These are phyloP conservation scores for Phragmatobia fuliginosa DNA, from an alignment of 2,888 invertebrate genomes.

Conservation along the genomic window DNA sequence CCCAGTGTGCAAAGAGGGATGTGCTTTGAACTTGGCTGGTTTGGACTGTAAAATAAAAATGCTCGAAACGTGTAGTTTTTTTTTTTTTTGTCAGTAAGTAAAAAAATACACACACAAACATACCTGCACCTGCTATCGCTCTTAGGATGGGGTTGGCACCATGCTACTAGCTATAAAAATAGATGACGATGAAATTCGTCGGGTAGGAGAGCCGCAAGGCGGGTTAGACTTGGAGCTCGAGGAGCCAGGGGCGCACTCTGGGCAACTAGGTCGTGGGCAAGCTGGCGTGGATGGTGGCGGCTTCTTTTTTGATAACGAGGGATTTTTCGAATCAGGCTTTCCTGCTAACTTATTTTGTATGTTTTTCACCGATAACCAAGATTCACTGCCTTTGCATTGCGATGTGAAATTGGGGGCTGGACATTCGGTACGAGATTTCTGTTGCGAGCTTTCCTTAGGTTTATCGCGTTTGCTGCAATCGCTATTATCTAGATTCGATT, in stretches of 20 bases:
- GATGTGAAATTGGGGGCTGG: conserved; percentile 3
- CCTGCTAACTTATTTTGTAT: conserved; percentile 45
- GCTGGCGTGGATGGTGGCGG: neutral
- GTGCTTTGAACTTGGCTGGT: neutral
- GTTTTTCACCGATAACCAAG: conserved; percentile 52
- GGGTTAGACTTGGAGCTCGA: neutral
- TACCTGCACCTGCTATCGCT: neutral
- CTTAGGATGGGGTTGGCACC: neutral
- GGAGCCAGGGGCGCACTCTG: neutral
- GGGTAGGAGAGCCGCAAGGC: neutral
- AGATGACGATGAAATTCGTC: neutral
- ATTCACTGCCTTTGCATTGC: conserved; percentile 18
- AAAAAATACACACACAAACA: conserved; percentile 12
- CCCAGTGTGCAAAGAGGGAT: too few relatives aligned
- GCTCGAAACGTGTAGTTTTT: neutral
- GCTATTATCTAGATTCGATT: conserved; percentile 29
- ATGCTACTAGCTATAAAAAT: neutral
- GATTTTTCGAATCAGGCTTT: neutral
- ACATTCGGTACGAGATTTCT: neutral
- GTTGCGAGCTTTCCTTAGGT: neutral
- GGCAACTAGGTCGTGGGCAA: neutral
- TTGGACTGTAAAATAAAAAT: neutral
- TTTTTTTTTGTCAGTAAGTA: neutral
- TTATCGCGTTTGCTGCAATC: neutral
- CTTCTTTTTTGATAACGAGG: neutral